These are phyloP conservation scores for Cheirogaleus major DNA, from an alignment of 2,797 vertebrate genomes.

Conservation along the genomic window DNA sequence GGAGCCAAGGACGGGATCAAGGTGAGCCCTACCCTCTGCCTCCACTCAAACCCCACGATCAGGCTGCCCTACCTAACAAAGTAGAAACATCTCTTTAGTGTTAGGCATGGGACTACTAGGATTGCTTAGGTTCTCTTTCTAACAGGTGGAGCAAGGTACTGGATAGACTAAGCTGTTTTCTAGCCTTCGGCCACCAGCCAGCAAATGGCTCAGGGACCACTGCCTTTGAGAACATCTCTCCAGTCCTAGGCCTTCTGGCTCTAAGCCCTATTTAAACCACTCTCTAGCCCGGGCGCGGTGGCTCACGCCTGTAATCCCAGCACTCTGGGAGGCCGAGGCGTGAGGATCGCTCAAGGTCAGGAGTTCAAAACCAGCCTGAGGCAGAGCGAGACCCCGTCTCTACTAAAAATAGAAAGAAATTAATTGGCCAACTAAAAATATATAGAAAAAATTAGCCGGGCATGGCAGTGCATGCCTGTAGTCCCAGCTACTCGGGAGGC, in stretches of 20 bases:
- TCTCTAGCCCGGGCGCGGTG: not conserved
- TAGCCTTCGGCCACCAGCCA: not conserved
- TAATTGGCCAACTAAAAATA: too few species aligned
- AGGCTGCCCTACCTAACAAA: not conserved
- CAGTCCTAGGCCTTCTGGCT: too few species aligned
- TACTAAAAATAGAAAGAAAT: too few species aligned
- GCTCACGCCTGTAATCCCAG: too few species aligned
- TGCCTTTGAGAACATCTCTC: too few species aligned
- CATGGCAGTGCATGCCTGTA: too few species aligned
- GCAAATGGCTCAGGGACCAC: not conserved
- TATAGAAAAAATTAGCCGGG: too few species aligned
- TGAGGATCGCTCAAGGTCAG: too few species aligned
- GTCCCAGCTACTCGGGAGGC: too few species aligned
- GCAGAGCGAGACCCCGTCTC: too few species aligned
- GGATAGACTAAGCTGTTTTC: not conserved
- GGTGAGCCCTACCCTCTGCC: conserved; percentile 82
- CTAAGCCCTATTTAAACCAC: not conserved
- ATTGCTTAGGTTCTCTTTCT: not conserved
- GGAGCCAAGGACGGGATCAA: conserved; percentile 97
- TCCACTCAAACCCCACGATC: fast-evolving
- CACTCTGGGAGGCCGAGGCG: too few species aligned
- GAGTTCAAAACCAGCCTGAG: too few species aligned
- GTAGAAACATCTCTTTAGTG: not conserved
- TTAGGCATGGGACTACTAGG: not conserved
- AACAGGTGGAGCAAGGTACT: not conserved